These are phyloP conservation scores for Scrobipalpa costella DNA, from an alignment of 2,888 invertebrate species.

Conservation along the genomic window DNA sequence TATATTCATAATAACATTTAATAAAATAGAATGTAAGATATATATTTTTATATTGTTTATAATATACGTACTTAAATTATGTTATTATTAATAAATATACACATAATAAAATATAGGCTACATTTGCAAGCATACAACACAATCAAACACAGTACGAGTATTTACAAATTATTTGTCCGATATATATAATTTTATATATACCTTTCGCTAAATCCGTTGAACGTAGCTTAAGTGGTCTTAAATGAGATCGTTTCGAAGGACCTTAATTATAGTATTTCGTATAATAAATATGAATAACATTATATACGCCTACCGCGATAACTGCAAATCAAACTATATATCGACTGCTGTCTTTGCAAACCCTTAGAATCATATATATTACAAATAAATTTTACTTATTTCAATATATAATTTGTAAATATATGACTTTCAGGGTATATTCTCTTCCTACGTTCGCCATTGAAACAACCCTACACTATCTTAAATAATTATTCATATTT, in stretches of 20 bases:
- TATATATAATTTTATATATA: slow-evolving; percentile 24
- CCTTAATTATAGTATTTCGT: not conserved
- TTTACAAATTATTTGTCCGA: slow-evolving; percentile 24
- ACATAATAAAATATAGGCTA: slow-evolving; percentile 41
- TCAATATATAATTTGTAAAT: not conserved
- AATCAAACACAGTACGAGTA: slow-evolving; percentile 50
- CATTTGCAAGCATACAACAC: slow-evolving; percentile 50
- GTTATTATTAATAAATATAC: slow-evolving; percentile 35
- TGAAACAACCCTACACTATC: not conserved
- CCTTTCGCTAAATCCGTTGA: slow-evolving; percentile 25
- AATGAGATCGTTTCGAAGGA: slow-evolving; percentile 15
- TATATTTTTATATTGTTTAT: slow-evolving; percentile 10
- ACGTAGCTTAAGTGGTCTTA: slow-evolving; percentile 29
- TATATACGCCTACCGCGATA: no score
- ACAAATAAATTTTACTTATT: no score
- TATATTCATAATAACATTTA: not conserved
- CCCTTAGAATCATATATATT: no score
- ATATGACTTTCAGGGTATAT: not conserved
- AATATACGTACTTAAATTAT: slow-evolving; percentile 3
- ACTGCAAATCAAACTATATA: no score
- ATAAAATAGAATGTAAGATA: not conserved
- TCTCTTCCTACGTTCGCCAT: not conserved
- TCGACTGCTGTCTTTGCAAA: no score
- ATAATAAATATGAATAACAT: slow-evolving; percentile 14
- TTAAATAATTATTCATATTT: slow-evolving; percentile 11